These are phyloP conservation scores for Perizoma affinitatum DNA, from an alignment of 2,888 invertebrate species.

Conservation along the genomic window DNA sequence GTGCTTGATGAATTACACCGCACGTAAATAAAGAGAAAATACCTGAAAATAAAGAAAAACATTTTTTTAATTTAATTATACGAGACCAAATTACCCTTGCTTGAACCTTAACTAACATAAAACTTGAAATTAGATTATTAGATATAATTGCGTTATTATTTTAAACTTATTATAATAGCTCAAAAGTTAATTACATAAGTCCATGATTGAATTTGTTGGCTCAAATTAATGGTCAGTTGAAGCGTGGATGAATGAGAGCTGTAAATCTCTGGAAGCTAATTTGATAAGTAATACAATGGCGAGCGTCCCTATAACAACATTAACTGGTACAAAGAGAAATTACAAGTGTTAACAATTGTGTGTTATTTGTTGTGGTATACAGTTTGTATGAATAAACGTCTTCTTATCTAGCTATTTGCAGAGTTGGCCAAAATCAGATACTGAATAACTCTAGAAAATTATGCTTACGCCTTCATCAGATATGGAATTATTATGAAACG, in stretches of 20 bases:
- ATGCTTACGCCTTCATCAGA: too few species aligned
- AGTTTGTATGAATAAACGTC: too few species aligned
- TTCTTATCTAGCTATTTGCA: too few species aligned
- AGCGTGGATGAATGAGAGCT: constrained; percentile 13
- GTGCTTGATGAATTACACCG: too few species aligned
- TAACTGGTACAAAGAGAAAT: too few species aligned
- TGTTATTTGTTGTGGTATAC: too few species aligned
- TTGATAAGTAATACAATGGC: constrained; percentile 11
- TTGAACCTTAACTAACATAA: neutral
- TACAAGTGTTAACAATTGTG: too few species aligned
- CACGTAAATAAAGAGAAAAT: neutral
- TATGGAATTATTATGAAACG: too few species aligned
- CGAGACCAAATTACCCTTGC: neutral
- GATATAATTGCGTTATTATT: constrained; percentile 28
- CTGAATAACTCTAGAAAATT: too few species aligned
- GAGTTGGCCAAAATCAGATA: too few species aligned
- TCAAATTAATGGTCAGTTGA: constrained; percentile 31
- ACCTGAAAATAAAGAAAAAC: constrained; percentile 19
- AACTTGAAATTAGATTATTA: constrained; percentile 4
- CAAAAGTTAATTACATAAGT: constrained; percentile 29
- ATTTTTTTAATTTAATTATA: neutral
- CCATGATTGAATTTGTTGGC: constrained; percentile 30
- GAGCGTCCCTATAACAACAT: neutral
- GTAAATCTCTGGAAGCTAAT: constrained; percentile 28
- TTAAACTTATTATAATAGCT: constrained; percentile 27